Percentiles rank a stretch among this genome's conserved stretches.
Conservation (phyloP, 2,888 invertebrate species). For the Paralinhomoeus sp. region DNA sequence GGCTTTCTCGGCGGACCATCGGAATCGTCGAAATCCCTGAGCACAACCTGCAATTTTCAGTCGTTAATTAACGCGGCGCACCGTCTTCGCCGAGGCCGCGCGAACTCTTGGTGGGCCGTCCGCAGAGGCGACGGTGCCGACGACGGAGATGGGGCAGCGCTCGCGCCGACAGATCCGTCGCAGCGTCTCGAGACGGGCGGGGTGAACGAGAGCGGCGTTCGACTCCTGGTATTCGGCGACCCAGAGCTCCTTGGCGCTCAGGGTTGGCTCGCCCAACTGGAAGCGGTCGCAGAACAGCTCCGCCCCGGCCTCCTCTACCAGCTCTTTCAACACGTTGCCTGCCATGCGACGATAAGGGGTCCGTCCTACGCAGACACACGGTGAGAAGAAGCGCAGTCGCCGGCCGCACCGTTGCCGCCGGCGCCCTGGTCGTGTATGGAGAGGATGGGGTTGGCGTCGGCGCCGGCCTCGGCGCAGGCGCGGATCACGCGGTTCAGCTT, state of each 20-base stretch:
- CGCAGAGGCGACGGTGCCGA: slow-evolving; percentile 67
- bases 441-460: slow-evolving; percentile 54
- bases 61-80: not conserved
- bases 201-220: slow-evolving; percentile 50
- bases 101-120: too few species aligned
- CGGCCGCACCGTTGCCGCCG: slow-evolving; percentile 45
- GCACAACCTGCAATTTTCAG: slow-evolving; percentile 33
- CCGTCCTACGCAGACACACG: not conserved
- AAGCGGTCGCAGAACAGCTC: slow-evolving; percentile 63
- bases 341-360: slow-evolving; percentile 6
- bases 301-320: slow-evolving; percentile 79
- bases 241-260: slow-evolving; percentile 79
- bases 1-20: not conserved
- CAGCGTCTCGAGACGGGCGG: slow-evolving; percentile 41
- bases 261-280: slow-evolving; percentile 75
- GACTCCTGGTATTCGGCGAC: slow-evolving; percentile 90
- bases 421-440: slow-evolving; percentile 98
- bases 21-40: slow-evolving; percentile 37
- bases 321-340: slow-evolving; percentile 83
- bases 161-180: slow-evolving; percentile 55
- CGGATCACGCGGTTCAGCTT: slow-evolving; percentile 78
- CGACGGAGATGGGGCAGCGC: slow-evolving; percentile 70
- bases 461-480: slow-evolving; percentile 59
- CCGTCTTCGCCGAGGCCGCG: too few species aligned
- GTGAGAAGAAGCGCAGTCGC: not conserved